Base-by-base conservation (phyloP, 2,888 invertebrate species). In the Arenicola marina region DNA sequence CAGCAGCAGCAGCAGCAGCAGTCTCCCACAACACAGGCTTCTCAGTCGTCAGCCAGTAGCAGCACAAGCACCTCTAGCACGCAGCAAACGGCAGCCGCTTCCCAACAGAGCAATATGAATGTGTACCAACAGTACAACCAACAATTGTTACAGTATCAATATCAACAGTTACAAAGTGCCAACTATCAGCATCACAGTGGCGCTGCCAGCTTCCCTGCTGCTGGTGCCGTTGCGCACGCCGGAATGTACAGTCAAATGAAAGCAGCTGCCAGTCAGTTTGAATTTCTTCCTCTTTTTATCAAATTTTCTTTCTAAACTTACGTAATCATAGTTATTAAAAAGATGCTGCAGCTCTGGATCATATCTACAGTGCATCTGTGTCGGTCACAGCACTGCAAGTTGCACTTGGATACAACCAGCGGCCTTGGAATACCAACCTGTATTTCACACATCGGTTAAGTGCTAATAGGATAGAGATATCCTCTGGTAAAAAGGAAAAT, bases 1-100 rank as follows among this genome's bases (percentile, higher is more conserved):
- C 58, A 43, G 21, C 54, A 15, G 4, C 55, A 59, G 57, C 51
- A 48, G 29, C 57, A 62, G 48, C 56, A 48, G 44, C 56, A 33
- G 44, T 34, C 32, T n/a, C 15, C 7, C 24, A n/a, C 15, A 48
- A 21, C 48, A 48, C 38, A 38, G n/a, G n/a, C n/a, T n/a, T n/a
- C n/a, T n/a, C n/a, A n/a, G n/a, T n/a, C n/a, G n/a, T 38, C 48
- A 11, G 7, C 7, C 48, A 18, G 34, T 46, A 56, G 29, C 55
- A 56, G 44, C 46, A 45, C 7, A 28, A 21, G 24, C 45, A 43
- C 24, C 45, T 32, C 32, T 33, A 32, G 33, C 44, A 58, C 46
- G 48, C 32, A 34, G n/a, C n/a, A n/a, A n/a, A n/a, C n/a, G n/a
- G n/a, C n/a, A n/a, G n/a, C n/a, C n/a, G n/a, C n/a, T n/a, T n/a